These are phyloP conservation scores for Archocentrus centrarchus DNA, from an alignment of 2,113 vertebrate species.

Conservation along the genomic window DNA sequence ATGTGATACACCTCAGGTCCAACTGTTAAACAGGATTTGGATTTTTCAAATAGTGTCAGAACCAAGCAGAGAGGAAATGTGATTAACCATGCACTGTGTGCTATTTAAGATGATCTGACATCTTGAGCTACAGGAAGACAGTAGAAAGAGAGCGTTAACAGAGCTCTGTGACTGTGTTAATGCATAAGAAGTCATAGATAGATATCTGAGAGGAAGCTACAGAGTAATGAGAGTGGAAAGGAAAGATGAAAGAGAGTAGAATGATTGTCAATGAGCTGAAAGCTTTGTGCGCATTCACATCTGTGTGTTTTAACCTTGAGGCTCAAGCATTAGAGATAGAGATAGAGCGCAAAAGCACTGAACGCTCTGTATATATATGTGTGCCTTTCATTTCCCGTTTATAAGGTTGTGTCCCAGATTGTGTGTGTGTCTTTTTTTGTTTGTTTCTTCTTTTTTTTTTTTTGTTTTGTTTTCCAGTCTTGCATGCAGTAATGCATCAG, in stretches of 20 bases:
- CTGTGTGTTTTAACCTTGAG: slow-evolving; percentile 55
- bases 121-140: slow-evolving; percentile 5
- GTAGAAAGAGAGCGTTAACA: neutral
- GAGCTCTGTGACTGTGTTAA: slow-evolving; percentile 17
- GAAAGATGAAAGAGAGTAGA: slow-evolving; percentile 22
- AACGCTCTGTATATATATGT: slow-evolving; percentile 11
- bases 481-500: neutral
- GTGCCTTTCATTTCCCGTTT: slow-evolving; percentile 48
- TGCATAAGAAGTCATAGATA: slow-evolving; percentile 31
- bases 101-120: slow-evolving; percentile 33
- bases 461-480: neutral
- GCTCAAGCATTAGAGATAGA: slow-evolving; percentile 17
- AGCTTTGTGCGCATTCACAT: slow-evolving; percentile 13
- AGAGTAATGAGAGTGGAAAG: slow-evolving; percentile 19
- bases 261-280: slow-evolving; percentile 21
- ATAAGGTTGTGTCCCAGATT: slow-evolving; percentile 12
- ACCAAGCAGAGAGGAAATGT: slow-evolving; percentile 23
- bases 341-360: slow-evolving; percentile 12
- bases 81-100: slow-evolving; percentile 36
- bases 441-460: no score
- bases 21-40: slow-evolving; percentile 60
- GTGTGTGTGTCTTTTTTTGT: neutral
- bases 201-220: neutral
- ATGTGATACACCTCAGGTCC: slow-evolving; percentile 55
- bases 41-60: slow-evolving; percentile 70